A percentile compares a stretch with the other conserved stretches of the same genome.
Conservation (phyloP, 92 coral and sea anemone species). For the Metridium senile region DNA sequence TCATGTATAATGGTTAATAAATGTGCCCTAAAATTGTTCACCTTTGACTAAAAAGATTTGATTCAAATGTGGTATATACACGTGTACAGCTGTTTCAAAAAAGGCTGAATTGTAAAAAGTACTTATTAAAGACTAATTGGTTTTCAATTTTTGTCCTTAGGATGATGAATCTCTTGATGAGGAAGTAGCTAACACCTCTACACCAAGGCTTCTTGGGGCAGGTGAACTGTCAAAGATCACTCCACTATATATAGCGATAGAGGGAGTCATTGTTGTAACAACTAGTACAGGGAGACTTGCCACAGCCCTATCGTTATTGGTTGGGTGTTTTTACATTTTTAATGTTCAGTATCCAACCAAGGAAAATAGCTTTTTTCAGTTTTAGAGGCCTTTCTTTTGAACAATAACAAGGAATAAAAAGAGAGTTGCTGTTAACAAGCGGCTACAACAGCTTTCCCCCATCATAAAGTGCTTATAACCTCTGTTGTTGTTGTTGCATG, state of each 20-base stretch:
- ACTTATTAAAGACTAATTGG: too few relatives aligned
- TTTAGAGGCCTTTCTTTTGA: slow-evolving; percentile 27
- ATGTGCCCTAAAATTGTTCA: too few relatives aligned
- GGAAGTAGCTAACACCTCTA: neutral
- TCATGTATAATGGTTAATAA: too few relatives aligned
- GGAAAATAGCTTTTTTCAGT: slow-evolving; percentile 19
- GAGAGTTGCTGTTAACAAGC: slow-evolving; percentile 24
- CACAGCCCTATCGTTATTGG: slow-evolving; percentile 22
- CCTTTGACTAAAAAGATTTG: too few relatives aligned
- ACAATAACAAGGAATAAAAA: slow-evolving; percentile 23
- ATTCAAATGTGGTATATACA: too few relatives aligned
- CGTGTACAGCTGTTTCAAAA: too few relatives aligned
- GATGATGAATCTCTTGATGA: slow-evolving; percentile 5
- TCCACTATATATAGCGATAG: slow-evolving; percentile 40
- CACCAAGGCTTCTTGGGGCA: slow-evolving; percentile 40
- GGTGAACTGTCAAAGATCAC: slow-evolving; percentile 16
- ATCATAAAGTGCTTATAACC: too few relatives aligned
- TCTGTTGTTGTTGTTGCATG: neutral
- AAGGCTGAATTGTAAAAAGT: too few relatives aligned
- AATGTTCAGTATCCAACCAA: slow-evolving; percentile 18
- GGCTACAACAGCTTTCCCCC: slow-evolving; percentile 4
- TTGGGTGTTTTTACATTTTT: slow-evolving; percentile 36
- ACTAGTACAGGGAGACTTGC: slow-evolving; percentile 11
- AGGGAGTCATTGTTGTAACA: slow-evolving; percentile 24
- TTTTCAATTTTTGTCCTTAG: too few relatives aligned